Evolutionary conservation across 2,113 vertebrate species (phyloP).

Genomic region (Hemibagrus wyckioides): DNA sequence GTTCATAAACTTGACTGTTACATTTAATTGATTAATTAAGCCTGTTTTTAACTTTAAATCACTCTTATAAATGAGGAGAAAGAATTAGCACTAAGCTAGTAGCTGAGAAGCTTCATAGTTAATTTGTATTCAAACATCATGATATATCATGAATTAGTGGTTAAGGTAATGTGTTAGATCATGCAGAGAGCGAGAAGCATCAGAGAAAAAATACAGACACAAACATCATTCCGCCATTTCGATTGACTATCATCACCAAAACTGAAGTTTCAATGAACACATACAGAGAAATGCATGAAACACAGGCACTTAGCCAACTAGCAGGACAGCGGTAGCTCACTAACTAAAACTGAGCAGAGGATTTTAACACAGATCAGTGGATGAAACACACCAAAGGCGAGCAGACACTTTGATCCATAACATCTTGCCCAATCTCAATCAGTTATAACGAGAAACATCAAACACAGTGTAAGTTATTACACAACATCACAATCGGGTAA

Average conservation of each 20-base stretch:
- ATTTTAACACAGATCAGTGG: neutral
- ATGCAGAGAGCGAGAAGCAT: neutral
- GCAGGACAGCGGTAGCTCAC: neutral
- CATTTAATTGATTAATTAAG: neutral
- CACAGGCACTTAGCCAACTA: neutral
- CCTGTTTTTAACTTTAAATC: neutral
- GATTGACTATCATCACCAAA: neutral
- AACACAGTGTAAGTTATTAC: neutral
- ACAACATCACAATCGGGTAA: neutral
- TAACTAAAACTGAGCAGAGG: neutral
- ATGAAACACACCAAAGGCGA: neutral
- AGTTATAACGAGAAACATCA: neutral
- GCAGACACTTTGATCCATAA: neutral
- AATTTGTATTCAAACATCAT: neutral
- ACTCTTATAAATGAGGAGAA: neutral
- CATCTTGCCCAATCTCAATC: neutral
- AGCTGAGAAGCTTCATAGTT: neutral
- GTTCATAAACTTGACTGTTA: neutral
- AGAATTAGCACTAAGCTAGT: neutral
- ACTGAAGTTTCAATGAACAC: neutral
- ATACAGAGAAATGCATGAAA: neutral
- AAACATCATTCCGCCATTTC: neutral
- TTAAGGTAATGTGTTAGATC: neutral
- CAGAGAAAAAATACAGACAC: neutral
- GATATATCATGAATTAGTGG: neutral